These are phyloP conservation scores for Glossosoma conforme DNA, from an alignment of 1,140 invertebrate genomes.

Conservation along the genomic window DNA sequence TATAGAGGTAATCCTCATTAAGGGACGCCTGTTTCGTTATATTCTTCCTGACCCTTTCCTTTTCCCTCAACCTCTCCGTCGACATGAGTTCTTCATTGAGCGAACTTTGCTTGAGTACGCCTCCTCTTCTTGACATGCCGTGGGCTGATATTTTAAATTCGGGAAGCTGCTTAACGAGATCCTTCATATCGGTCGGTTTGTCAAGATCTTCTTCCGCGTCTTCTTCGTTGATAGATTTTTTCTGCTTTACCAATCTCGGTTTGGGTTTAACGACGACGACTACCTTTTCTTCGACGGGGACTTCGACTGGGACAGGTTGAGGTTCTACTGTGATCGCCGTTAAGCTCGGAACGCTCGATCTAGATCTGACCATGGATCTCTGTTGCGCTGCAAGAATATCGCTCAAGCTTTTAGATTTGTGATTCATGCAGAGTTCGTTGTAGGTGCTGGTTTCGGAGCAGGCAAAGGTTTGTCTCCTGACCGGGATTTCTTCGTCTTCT, in stretches of 20 bases:
- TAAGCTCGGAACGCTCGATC: constrained; percentile 69
- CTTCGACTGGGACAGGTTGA: constrained; percentile 35
- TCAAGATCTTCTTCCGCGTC: constrained; percentile 60
- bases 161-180: constrained; percentile 54
- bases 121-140: constrained; percentile 48
- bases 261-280: constrained; percentile 41
- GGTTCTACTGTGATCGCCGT: constrained; percentile 35
- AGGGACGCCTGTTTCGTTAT: constrained; percentile 85
- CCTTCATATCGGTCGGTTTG: constrained; percentile 61
- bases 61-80: constrained; percentile 73
- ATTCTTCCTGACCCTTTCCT: constrained; percentile 75
- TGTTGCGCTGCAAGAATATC: constrained; percentile 71
- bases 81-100: constrained; percentile 87
- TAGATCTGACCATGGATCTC: constrained; percentile 63
- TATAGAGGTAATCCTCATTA: constrained; percentile 80
- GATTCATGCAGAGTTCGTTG: constrained; percentile 50
- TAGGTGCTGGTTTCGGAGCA: constrained; percentile 44
- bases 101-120: constrained; percentile 78
- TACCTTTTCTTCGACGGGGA: constrained; percentile 34
- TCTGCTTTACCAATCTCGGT: constrained; percentile 73
- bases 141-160: constrained; percentile 53
- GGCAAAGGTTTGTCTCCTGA: constrained; percentile 49
- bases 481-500: constrained; percentile 62
- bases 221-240: constrained; percentile 69
- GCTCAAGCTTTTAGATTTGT: constrained; percentile 74